Evolutionary conservation across 2,797 vertebrate species (phyloP).

Genomic region (Pangasius macronema): DNA sequence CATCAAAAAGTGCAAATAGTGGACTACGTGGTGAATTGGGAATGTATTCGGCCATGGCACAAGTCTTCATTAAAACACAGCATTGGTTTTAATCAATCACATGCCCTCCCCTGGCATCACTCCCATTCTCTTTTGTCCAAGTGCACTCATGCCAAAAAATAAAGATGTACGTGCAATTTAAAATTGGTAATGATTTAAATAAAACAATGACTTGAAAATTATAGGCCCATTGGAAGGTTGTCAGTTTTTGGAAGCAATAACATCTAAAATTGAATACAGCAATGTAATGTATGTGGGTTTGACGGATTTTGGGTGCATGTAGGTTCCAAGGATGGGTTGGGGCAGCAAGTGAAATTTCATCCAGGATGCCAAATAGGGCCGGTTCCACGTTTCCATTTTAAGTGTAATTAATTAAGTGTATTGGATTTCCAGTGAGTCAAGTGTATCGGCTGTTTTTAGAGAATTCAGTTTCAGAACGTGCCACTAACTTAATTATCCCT

Average conservation of each 20-base stretch:
- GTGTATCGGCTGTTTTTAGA: neutral
- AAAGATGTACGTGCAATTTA: neutral
- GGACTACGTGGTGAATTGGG: neutral
- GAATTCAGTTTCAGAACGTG: neutral
- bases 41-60: neutral
- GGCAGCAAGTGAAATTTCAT: neutral
- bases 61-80: neutral
- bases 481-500: neutral
- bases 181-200: neutral
- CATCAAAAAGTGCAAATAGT: neutral
- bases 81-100: neutral
- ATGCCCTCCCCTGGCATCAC: neutral
- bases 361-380: neutral
- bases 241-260: neutral
- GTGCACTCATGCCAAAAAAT: neutral
- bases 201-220: neutral
- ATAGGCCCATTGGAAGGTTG: neutral
- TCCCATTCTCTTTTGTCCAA: neutral
- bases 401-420: too few relatives aligned
- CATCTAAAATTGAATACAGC: neutral
- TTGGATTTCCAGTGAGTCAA: neutral
- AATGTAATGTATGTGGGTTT: neutral
- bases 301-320: neutral
- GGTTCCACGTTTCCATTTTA: neutral
- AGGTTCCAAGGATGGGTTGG: neutral